phyloP scores from a whole-genome alignment of 2,888 invertebrate genomes.

The Chironomus tentans region DNA sequence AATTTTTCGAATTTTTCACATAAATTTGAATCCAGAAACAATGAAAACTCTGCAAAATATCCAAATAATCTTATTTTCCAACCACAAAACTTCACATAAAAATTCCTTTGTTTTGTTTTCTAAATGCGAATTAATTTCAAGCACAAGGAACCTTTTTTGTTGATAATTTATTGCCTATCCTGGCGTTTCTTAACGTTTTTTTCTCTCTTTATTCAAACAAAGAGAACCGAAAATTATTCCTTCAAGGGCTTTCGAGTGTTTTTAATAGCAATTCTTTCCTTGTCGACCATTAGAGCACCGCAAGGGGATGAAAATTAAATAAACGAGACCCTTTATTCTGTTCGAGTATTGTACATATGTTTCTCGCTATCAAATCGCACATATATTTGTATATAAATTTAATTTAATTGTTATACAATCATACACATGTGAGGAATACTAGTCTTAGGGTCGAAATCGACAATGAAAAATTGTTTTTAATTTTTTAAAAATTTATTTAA shows the following conservation, averaged over 20 bases:
- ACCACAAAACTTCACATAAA: no score
- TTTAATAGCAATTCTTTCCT: not conserved
- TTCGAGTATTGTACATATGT: not conserved
- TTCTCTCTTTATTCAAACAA: no score
- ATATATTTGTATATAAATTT: not conserved
- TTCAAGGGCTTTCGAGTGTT: no score
- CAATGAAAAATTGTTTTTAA: not conserved
- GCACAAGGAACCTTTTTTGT: not conserved
- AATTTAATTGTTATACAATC: not conserved
- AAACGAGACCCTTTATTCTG: not conserved
- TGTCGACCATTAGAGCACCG: not conserved
- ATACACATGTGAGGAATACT: not conserved
- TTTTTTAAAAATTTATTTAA: not conserved
- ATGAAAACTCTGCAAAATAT: no score
- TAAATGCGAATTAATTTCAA: no score
- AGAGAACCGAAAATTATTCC: no score
- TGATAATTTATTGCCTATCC: not conserved
- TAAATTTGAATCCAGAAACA: no score
- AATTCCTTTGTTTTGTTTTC: no score
- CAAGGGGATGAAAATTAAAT: not conserved
- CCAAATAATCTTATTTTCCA: no score
- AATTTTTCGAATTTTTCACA: no score
- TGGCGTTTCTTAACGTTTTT: not conserved
- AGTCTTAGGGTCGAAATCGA: no score
- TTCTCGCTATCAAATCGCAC: not conserved